These are phyloP conservation scores for Ellobium chinense DNA, from an alignment of 2,888 invertebrate species.

Conservation along the genomic window DNA sequence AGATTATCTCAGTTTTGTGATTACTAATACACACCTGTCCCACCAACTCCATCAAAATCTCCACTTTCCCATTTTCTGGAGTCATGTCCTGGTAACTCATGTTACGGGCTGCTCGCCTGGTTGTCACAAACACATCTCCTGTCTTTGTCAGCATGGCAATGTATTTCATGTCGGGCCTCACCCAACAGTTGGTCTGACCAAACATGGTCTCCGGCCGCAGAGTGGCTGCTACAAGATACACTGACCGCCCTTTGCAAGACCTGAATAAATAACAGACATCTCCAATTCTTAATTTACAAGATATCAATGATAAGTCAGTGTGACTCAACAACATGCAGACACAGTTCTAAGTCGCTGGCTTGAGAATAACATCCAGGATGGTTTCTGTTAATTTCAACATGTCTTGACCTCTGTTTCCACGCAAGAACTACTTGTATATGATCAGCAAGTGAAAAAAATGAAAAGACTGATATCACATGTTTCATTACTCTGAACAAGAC, in stretches of 20 bases:
- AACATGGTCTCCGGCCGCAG: conserved; percentile 99
- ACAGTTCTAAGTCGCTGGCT: no score
- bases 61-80: conserved; percentile 87
- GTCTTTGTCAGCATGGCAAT: conserved; percentile 88
- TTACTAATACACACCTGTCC: conserved; percentile 79
- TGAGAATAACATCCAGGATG: no score
- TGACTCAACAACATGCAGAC: no score
- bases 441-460: no score
- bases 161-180: conserved; percentile 96
- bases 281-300: no score
- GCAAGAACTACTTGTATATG: no score
- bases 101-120: conserved; percentile 92
- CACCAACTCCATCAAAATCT: conserved; percentile 82
- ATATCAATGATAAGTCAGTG: no score
- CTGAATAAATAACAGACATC: not conserved
- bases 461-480: no score
- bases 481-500: no score
- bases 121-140: conserved; percentile 89
- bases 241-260: conserved; percentile 1
- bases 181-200: conserved; percentile 99
- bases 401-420: no score
- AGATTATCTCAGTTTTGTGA: not conserved
- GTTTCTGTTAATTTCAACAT: no score
- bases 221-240: conserved; percentile 93
- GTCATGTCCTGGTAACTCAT: conserved; percentile 97